Conservation (phyloP, 2,113 vertebrate species). For the Ptychochromis oligacanthus region DNA sequence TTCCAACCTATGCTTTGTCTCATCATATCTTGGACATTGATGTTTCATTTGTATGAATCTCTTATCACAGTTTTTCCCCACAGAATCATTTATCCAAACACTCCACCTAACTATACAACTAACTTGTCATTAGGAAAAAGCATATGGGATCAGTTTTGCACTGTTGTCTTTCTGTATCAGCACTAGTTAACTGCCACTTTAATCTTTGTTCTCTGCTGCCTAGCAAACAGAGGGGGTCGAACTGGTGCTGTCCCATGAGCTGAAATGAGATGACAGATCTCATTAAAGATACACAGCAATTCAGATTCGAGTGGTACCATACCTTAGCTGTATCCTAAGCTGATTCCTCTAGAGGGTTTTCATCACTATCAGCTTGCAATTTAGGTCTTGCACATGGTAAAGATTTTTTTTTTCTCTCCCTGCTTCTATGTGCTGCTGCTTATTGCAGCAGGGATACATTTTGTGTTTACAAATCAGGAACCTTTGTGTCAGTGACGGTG, state of each 20-base stretch:
- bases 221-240: constrained; percentile 35
- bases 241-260: constrained; percentile 12
- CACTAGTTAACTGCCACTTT: constrained; percentile 7
- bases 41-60: not conserved
- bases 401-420: not conserved
- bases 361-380: constrained; percentile 33
- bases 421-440: not conserved
- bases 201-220: not conserved
- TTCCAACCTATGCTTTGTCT: constrained; percentile 1
- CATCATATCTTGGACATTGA: constrained; percentile 14
- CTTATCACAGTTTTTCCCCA: not conserved
- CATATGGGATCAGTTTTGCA: not conserved
- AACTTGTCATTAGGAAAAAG: rapidly evolving
- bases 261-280: constrained; percentile 52
- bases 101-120: not conserved
- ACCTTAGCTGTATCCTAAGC: constrained; percentile 2
- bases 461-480: constrained; percentile 32
- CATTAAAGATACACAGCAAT: constrained; percentile 43
- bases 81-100: not conserved
- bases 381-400: constrained; percentile 17
- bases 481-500: constrained; percentile 19
- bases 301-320: constrained; percentile 32
- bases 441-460: constrained; percentile 12
- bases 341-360: constrained; percentile 26
- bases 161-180: not conserved